Evolutionary conservation across 2,888 invertebrate genomes (phyloP).

Genomic region (Agelastica alni): DNA sequence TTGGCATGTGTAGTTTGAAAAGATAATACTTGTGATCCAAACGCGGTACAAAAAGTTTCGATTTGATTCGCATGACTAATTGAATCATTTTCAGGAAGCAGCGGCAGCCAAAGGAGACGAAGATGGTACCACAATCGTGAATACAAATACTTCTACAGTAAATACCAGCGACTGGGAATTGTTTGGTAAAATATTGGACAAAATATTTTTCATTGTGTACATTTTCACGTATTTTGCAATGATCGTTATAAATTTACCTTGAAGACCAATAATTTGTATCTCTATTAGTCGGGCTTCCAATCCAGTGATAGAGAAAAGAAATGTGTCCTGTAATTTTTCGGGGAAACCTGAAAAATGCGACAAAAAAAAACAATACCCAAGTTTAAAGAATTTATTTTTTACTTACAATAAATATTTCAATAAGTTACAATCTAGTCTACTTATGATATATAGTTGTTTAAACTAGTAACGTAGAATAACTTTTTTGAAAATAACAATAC

Average conservation of each 20-base stretch:
- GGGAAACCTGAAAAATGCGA: too few relatives aligned
- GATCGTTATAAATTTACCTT: slow-evolving; percentile 43
- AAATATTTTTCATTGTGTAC: slow-evolving; percentile 46
- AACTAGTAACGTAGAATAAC: slow-evolving; percentile 32
- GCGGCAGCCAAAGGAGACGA: slow-evolving; percentile 49
- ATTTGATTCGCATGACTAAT: too few relatives aligned
- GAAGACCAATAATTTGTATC: too few relatives aligned
- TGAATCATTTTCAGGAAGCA: slow-evolving; percentile 43
- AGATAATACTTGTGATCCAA: too few relatives aligned
- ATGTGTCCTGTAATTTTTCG: too few relatives aligned
- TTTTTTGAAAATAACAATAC: slow-evolving; percentile 38
- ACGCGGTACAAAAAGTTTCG: too few relatives aligned
- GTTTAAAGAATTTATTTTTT: slow-evolving; percentile 38
- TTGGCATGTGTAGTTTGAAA: too few relatives aligned
- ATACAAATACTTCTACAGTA: slow-evolving; percentile 32
- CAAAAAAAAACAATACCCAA: too few relatives aligned
- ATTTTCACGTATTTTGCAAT: slow-evolving; percentile 46
- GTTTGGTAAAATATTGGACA: slow-evolving; percentile 51
- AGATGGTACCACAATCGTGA: slow-evolving; percentile 45
- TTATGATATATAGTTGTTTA: slow-evolving; percentile 13
- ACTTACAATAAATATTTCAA: slow-evolving; percentile 45
- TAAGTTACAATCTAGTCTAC: slow-evolving; percentile 43
- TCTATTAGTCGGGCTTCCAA: too few relatives aligned
- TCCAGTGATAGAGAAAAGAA: too few relatives aligned
- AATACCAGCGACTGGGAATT: slow-evolving; percentile 47